Evolutionary conservation across 2,888 invertebrate genomes (phyloP), one percentile per base, ranked within the genome.

Genomic region (Adelphocoris suturalis): DNA sequence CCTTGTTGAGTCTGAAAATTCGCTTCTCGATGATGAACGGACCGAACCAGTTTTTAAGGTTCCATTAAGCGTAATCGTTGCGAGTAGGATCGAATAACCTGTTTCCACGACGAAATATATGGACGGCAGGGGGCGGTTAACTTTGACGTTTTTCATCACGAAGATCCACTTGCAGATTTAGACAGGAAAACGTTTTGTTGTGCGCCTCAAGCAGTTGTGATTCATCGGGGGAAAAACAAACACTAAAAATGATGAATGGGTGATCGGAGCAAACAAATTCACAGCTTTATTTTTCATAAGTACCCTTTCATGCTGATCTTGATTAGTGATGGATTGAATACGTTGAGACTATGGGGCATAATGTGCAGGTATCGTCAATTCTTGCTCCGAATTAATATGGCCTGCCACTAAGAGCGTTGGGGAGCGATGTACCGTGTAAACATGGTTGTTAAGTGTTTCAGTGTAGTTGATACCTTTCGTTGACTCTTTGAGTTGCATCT

Each of bases 61-160:
- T 23, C n/a, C 23, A 68, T 68, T 68, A 68, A 27, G 68, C 23
- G 68, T 68, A 68, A 68, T 68, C 23, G 23, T 68, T 68, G 68
- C 23, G 7, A 11, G 52, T 7, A 23, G 68, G 68, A 27, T 68
- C 68, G 68, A 9, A 68, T 68, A 68, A 68, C 68, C 68, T 12
- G 68, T 23, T 68, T 23, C 68, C 68, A 23, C 68, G 68, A 68
- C 13, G 68, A 68, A 68, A 68, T 23, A 68, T 68, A 68, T 68
- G 23, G 68, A 12, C 5, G 68, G 23, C 68, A 68, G 68, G n/a
- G 68, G 68, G 23, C 23, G 23, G 23, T 68, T 68, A 68, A 68
- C 23, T 68, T 68, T 23, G 68, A 68, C 23, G 68, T 68, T 68
- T 68, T 12, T 57, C n/a, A n/a, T n/a, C 37, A 37, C 37, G 37